Conservation (phyloP, 1,140 invertebrate species). For the Helicoverpa zea region DNA sequence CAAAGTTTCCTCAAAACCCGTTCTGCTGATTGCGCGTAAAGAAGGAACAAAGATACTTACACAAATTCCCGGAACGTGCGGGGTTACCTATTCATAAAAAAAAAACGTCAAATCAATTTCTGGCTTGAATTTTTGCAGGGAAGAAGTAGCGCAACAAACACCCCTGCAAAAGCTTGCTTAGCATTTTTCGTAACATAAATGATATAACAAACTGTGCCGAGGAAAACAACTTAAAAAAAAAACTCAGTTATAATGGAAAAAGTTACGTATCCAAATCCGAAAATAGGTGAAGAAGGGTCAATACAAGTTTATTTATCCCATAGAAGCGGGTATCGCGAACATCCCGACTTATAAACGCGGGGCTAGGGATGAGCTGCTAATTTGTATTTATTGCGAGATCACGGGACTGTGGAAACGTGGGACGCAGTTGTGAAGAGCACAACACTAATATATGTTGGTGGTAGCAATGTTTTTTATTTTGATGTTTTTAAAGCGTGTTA, state of each 20-base stretch:
- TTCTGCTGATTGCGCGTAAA: too few relatives aligned
- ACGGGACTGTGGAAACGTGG: slow-evolving; percentile 12
- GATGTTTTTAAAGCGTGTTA: background rate
- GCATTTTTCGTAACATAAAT: slow-evolving; percentile 1
- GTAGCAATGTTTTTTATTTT: slow-evolving; percentile 10
- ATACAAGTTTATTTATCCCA: slow-evolving; percentile 20
- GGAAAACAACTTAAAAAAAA: background rate
- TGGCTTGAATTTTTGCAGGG: too few relatives aligned
- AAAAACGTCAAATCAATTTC: too few relatives aligned
- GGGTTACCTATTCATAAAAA: too few relatives aligned
- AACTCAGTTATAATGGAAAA: slow-evolving; percentile 16
- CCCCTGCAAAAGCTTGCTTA: too few relatives aligned
- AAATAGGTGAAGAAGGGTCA: background rate
- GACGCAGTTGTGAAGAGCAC: slow-evolving; percentile 22
- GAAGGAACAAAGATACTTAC: too few relatives aligned
- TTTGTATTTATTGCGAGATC: slow-evolving; percentile 50
- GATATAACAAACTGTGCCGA: background rate
- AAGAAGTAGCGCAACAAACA: background rate
- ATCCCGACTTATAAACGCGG: slow-evolving; percentile 41
- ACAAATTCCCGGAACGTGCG: too few relatives aligned
- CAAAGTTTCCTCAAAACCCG: too few relatives aligned
- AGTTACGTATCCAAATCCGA: slow-evolving; percentile 16
- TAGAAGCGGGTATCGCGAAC: slow-evolving; percentile 25
- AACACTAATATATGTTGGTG: slow-evolving; percentile 16
- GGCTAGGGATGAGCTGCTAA: slow-evolving; percentile 43